These are phyloP conservation scores for Tenebrosternarchus preto DNA, from an alignment of 2,113 vertebrate genomes.

Conservation along the genomic window DNA sequence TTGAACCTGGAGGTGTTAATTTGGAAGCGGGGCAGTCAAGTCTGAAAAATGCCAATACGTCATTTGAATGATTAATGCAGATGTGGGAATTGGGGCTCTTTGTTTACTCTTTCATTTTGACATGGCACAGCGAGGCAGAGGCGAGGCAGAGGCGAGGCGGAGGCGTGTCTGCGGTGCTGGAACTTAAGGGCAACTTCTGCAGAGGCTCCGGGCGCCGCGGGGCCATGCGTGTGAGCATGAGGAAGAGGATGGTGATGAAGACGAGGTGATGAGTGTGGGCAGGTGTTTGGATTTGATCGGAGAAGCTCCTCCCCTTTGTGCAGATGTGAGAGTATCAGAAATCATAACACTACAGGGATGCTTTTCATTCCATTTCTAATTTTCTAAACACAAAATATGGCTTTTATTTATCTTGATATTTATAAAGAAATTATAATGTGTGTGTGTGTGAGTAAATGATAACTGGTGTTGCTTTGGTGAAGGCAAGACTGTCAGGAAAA, in stretches of 20 bases:
- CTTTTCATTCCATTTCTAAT: too few relatives aligned
- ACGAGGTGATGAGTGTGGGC: background rate
- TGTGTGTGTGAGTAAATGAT: background rate
- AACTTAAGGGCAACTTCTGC: constrained; percentile 80
- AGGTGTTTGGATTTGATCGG: background rate
- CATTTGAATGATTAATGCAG: constrained; percentile 96
- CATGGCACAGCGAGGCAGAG: constrained; percentile 80
- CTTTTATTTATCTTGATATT: background rate
- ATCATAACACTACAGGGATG: too few relatives aligned
- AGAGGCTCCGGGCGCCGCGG: constrained; percentile 61
- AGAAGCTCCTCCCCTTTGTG: background rate
- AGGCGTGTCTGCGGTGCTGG: constrained; percentile 72
- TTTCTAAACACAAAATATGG: too few relatives aligned
- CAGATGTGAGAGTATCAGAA: too few relatives aligned
- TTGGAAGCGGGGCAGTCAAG: constrained; percentile 90
- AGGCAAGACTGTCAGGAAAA: background rate
- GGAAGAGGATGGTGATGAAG: constrained; percentile 8
- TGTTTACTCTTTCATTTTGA: constrained; percentile 93
- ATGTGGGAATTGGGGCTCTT: constrained; percentile 87
- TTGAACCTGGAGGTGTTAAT: constrained; percentile 96
- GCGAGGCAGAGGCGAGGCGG: constrained; percentile 77
- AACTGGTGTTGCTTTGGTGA: constrained; percentile 7
- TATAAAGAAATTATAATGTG: background rate
- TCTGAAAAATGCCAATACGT: constrained; percentile 93
- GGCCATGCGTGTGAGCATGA: constrained; percentile 51